Evolutionary conservation across 2,888 invertebrate species (phyloP), one percentile per base, ranked within the genome.

Genomic region (Coelopa pilipes): DNA sequence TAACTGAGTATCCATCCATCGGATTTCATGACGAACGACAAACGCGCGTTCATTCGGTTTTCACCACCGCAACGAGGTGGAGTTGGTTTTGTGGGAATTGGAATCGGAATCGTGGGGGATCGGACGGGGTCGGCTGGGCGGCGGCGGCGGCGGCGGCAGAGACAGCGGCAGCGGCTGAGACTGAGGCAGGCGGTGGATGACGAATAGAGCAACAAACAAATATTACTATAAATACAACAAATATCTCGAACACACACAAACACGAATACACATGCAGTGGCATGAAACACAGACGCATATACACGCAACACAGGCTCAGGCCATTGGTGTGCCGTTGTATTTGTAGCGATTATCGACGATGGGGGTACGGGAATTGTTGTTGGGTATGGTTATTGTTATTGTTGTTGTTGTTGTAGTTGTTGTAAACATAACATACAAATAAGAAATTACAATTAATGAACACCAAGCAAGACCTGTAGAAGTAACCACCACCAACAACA

Each of bases 11-110:
- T 63, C 62, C 63, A 60, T 70, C 57, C 19, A 66, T 21, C 19
- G 49, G 65, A 70, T 63, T 70, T 68, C 50, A 67, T 60, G 62
- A n/a, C 68, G 55, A 65, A 68, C 45, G 63, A 59, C 50, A 63
- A 71, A 24, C 34, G 50, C 67, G 73, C 73, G 57, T 70, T 73
- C 70, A 74, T 70, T 70, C 19, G 49, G 21, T 70, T 74, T 74
- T 74, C 70, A 74, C 70, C 74, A 74, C 65, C 65, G 47, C 74
- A 74, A 65, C 74, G 70, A 74, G 74, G 34, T 62, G 70, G 65
- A 73, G 62, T 53, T 63, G 15, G 50, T 50, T 53, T 46, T 63
- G 11, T 19, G 59, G 21, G 13, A 46, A 49, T 62, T 72, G 50
- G 17, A 49, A 17, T 50, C 62, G 34, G 62, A 47, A 19, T 46